Evolutionary conservation across 53 echinoderm and acorn worm genomes (phyloP).

Genomic region (Echinometra lucunter): DNA sequence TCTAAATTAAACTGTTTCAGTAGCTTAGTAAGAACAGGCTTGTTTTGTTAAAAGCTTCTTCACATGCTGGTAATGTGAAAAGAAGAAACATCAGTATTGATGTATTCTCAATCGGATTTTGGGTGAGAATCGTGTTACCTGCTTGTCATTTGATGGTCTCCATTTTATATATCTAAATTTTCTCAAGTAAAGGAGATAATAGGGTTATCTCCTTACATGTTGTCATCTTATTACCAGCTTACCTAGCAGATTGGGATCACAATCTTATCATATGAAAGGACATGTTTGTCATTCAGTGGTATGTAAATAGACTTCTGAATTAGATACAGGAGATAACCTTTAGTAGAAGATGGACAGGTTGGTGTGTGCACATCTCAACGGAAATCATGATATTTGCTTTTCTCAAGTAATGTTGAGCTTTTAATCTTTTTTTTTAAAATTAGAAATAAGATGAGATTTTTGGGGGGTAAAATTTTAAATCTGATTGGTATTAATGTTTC

Average conservation of each 20-base stretch:
- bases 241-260: conserved; percentile 31
- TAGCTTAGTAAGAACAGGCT: background rate
- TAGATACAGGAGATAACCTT: background rate
- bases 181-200: conserved; percentile 21
- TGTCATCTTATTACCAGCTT: conserved; percentile 36
- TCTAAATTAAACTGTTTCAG: background rate
- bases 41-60: background rate
- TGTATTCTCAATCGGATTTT: background rate
- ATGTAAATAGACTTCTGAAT: conserved; percentile 47
- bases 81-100: background rate
- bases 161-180: background rate
- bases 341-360: background rate
- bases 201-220: conserved; percentile 46
- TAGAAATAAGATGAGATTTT: background rate
- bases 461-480: too few species aligned
- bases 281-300: background rate
- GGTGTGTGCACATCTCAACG: background rate
- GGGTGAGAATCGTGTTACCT: conserved; percentile 12
- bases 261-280: conserved; percentile 34
- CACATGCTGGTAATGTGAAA: background rate
- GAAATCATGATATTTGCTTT: background rate
- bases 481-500: background rate
- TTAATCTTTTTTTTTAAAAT: background rate
- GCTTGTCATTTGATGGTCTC: conserved; percentile 27
- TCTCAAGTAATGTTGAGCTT: background rate